Percentiles rank a stretch among this genome's conserved stretches.
Conservation (phyloP, 2,888 invertebrate species). For the Eristalis pertinax region DNA sequence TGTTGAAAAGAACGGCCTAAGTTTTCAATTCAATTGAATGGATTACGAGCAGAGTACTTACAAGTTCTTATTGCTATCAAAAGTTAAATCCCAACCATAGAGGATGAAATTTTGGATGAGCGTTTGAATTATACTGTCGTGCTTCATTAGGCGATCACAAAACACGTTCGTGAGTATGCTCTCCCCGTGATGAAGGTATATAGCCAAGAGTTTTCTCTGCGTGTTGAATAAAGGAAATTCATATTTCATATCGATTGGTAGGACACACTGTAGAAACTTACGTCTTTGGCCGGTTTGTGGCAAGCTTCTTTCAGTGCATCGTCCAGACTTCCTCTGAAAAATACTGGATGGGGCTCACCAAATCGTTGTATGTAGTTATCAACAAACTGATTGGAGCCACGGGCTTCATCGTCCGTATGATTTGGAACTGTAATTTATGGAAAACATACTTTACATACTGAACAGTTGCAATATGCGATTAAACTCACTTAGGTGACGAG, state of each 20-base stretch:
- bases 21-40: neutral
- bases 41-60: constrained; percentile 77
- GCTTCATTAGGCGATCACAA: constrained; percentile 96
- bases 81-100: constrained; percentile 98
- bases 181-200: constrained; percentile 98
- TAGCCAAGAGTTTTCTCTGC: constrained; percentile 94
- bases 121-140: constrained; percentile 94
- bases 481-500: constrained; percentile 89
- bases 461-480: neutral
- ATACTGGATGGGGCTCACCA: constrained; percentile 92
- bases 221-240: constrained; percentile 69
- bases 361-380: constrained; percentile 90
- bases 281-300: constrained; percentile 94
- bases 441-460: constrained; percentile 16
- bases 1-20: constrained; percentile 77
- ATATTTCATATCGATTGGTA: neutral
- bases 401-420: constrained; percentile 91
- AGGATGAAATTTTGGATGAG: constrained; percentile 94
- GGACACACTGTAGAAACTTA: constrained; percentile 79
- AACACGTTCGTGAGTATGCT: constrained; percentile 98
- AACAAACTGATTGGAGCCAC: constrained; percentile 93
- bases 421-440: constrained; percentile 87
- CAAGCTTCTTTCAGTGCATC: constrained; percentile 95
- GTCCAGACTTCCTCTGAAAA: constrained; percentile 95
- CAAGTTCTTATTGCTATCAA: constrained; percentile 92